These are phyloP conservation scores for Linnaemya vulpina DNA, from an alignment of 2,888 invertebrate genomes.

Conservation along the genomic window DNA sequence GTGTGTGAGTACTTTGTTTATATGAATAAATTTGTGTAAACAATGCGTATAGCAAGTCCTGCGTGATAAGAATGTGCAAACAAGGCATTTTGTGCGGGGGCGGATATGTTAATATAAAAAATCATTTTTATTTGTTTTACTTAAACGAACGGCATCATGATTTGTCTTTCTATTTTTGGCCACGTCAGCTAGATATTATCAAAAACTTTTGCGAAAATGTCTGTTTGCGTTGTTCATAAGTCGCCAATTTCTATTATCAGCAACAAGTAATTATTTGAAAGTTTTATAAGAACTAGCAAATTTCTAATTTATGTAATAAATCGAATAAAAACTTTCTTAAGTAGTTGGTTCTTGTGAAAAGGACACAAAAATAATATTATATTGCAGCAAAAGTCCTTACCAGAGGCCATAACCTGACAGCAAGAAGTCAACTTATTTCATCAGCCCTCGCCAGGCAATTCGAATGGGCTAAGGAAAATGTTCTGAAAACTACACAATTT, in stretches of 20 bases:
- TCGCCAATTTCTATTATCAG: neutral
- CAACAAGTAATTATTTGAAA: neutral
- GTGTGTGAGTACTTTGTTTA: neutral
- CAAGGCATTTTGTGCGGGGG: neutral
- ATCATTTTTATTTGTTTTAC: neutral
- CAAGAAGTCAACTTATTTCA: too few relatives aligned
- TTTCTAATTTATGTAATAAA: too few relatives aligned
- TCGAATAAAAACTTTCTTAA: too few relatives aligned
- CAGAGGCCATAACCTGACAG: too few relatives aligned
- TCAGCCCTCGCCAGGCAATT: too few relatives aligned
- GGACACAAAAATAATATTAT: too few relatives aligned
- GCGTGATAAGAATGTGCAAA: conserved; percentile 22
- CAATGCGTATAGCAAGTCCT: neutral
- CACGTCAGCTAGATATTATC: conserved; percentile 1
- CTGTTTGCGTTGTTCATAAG: neutral
- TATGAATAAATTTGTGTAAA: neutral
- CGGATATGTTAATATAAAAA: neutral
- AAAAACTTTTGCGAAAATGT: neutral
- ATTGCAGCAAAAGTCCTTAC: too few relatives aligned
- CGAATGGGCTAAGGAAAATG: too few relatives aligned
- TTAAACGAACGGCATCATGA: neutral
- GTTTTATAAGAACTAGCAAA: neutral
- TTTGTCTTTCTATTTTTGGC: neutral
- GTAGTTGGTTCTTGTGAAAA: too few relatives aligned
- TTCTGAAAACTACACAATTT: too few relatives aligned